Conservation (phyloP, 2,797 vertebrate genomes). For the Novumbra hubbsi region DNA sequence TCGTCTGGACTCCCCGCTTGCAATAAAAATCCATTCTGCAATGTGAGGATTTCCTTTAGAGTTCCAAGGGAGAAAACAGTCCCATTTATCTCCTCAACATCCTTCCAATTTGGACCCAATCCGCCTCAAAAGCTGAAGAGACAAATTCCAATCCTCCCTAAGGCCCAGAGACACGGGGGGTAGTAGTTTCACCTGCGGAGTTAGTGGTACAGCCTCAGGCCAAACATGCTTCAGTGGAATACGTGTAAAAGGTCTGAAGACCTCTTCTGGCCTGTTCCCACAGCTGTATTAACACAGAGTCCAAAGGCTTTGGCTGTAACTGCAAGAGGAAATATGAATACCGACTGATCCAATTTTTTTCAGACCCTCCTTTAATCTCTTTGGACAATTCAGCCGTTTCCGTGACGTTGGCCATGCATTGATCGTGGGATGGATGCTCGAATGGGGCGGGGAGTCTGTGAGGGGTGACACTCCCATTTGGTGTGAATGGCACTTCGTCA, state of each 20-base stretch:
- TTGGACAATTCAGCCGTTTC: constrained; percentile 46
- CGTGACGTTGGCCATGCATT: constrained; percentile 48
- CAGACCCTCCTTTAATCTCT: constrained; percentile 20
- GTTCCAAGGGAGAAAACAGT: not conserved
- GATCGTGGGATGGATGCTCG: constrained; percentile 35
- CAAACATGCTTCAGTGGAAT: not conserved
- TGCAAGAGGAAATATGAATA: constrained; percentile 41
- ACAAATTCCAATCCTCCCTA: constrained; percentile 1
- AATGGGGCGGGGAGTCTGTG: not conserved
- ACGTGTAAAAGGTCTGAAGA: not conserved
- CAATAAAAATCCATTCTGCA: not conserved
- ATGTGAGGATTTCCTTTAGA: not conserved
- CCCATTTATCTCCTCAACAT: not conserved
- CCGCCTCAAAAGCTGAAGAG: not conserved
- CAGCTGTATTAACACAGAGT: constrained; percentile 17
- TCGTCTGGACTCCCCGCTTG: not conserved
- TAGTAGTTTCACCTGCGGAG: not conserved
- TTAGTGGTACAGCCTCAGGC: not conserved
- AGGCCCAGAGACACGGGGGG: not conserved
- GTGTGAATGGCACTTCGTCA: not conserved
- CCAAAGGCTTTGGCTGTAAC: constrained; percentile 14
- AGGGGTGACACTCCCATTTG: not conserved
- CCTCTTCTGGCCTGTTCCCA: constrained; percentile 7
- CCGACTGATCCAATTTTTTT: constrained; percentile 30
- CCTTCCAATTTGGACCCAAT: not conserved